Base-by-base conservation (phyloP, 2,113 vertebrate genomes). In the Taurulus bubalis region DNA sequence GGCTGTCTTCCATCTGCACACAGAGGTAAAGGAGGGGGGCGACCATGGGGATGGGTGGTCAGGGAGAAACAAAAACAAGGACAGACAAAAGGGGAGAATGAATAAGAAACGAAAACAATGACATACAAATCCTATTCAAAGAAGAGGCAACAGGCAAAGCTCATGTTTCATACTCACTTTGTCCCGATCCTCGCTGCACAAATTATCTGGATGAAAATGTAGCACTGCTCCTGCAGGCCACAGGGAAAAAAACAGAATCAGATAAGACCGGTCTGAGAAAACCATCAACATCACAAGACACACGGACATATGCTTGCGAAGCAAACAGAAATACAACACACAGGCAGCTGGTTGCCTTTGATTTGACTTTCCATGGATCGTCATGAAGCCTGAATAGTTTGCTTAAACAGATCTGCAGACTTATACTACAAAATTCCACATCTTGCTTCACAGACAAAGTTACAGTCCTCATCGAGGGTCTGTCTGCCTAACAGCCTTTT, bases 1-100 rank as follows among this genome's bases (percentile, higher is more conserved):
- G 97, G 85, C 97, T 98, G 85, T 98, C 98, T 94, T 99, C 98
- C 10, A 97, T 96, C 98, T 99, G 86, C 55, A 85, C 36, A 75
- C 4, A 59, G 24, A 84, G 58, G 71, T 26, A 18, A 36, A 53
- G 72, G 8, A 74, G 62, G 32, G 40, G 51, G 12, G 55, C 11
- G 63, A 30, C 36, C n/a, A 69, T 45, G 26, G 64, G 36, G 49
- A 38, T 10, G 60, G 51, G 83, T 11, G 42, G 67, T 66, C 26
- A 59, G 26, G 18, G 42, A 42, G 49, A 68, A 42, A 70, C 36
- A 70, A 59, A 24, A 45, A 58, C 24, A 15, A 40, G n/a, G 45
- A 55, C 16, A 65, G 12, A 77, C 36, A 83, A 82, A 83, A 73
- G 22, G 10, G 10, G 5, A 65, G 18, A 42, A 68, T 74, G n/a